These are phyloP conservation scores for Chelidonichthys spinosus DNA, from an alignment of 2,797 vertebrate genomes.

Conservation along the genomic window DNA sequence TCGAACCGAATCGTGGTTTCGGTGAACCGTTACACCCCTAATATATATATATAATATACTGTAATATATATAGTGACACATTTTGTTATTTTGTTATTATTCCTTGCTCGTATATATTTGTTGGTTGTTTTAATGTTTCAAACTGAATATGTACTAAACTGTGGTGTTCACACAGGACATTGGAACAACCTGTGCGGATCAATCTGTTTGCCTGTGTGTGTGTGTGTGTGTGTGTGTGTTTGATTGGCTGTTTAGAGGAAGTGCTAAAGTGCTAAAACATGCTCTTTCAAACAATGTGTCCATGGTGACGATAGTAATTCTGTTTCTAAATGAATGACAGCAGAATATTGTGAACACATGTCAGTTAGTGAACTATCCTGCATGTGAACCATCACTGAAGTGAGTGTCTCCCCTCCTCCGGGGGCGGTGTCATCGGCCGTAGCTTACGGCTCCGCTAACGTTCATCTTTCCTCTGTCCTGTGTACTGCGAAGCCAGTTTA, in stretches of 20 bases:
- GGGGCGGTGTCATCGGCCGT: no score
- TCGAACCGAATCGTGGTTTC: no score
- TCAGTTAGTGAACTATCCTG: background rate
- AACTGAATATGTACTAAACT: slow-evolving; percentile 15
- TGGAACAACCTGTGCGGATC: slow-evolving; percentile 11
- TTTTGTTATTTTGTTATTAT: no score
- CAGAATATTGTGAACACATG: background rate
- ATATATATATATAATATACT: no score
- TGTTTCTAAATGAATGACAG: background rate
- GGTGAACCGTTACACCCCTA: no score
- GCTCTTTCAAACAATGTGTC: no score
- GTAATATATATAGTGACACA: background rate
- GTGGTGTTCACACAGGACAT: slow-evolving; percentile 22
- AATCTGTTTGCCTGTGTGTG: no score
- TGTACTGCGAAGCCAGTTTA: no score
- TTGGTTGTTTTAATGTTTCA: background rate
- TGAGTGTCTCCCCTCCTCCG: no score
- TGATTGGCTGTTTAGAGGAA: background rate
- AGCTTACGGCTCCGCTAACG: no score
- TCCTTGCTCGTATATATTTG: background rate
- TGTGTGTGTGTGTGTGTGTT: background rate
- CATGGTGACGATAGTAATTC: background rate
- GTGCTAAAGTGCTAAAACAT: no score
- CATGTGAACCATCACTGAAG: slow-evolving; percentile 20
- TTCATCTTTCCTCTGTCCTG: no score